Percentiles rank a stretch among this genome's conserved stretches.
Evolutionary conservation across 2,888 invertebrate species (phyloP).

Genomic region (Cynaeus angustus): DNA sequence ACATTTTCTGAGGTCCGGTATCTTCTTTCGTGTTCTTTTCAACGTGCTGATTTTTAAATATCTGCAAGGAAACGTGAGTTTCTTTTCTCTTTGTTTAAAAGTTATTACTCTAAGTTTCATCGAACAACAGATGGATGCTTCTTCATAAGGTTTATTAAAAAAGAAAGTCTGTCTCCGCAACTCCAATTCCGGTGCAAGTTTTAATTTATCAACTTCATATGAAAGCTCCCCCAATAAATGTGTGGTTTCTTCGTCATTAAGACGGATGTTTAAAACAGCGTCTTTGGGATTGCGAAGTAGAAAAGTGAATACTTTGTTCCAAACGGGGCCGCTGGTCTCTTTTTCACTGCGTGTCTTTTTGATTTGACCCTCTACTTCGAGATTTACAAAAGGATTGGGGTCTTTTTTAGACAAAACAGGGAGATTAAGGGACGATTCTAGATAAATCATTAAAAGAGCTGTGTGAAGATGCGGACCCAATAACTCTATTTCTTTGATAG

Average conservation of each 20-base stretch:
- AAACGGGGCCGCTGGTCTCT: constrained; percentile 91
- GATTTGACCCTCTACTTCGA: constrained; percentile 85
- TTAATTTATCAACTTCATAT: constrained; percentile 80
- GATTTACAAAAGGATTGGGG: constrained; percentile 86
- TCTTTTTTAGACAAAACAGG: constrained; percentile 80
- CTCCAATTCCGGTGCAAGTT: constrained; percentile 82
- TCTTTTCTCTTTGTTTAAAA: too few species aligned
- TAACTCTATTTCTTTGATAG: constrained; percentile 82
- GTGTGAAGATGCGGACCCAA: constrained; percentile 75
- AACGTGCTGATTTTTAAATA: constrained; percentile 17
- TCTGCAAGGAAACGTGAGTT: constrained; percentile 19
- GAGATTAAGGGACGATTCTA: constrained; percentile 93
- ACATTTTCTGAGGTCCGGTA: constrained; percentile 1
- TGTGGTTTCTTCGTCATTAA: constrained; percentile 86
- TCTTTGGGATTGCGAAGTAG: constrained; percentile 93
- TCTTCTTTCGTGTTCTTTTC: constrained; percentile 15
- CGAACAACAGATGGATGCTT: constrained; percentile 85
- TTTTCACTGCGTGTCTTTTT: constrained; percentile 82
- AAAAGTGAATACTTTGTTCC: constrained; percentile 95
- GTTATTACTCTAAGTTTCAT: constrained; percentile 81
- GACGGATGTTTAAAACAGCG: constrained; percentile 87
- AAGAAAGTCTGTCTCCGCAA: constrained; percentile 84
- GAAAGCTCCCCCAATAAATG: constrained; percentile 81
- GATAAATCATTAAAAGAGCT: constrained; percentile 86
- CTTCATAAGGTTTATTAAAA: constrained; percentile 84